Evolutionary conservation across 2,888 invertebrate species (phyloP).

Genomic region (Panzeria rudis): DNA sequence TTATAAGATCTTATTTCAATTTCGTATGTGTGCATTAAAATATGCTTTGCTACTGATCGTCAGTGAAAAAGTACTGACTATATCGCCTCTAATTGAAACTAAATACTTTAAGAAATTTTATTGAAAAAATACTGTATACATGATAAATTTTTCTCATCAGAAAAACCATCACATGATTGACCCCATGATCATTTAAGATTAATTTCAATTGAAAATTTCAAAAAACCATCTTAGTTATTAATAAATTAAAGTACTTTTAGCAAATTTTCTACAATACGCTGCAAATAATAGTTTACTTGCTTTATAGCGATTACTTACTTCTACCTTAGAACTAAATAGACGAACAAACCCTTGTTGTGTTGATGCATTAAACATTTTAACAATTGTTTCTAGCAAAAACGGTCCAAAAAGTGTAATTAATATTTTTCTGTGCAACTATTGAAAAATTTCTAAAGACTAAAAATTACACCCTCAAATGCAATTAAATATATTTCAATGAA

Average conservation of each 20-base stretch:
- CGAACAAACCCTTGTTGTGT: constrained; percentile 29
- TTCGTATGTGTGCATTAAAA: neutral
- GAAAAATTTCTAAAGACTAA: constrained; percentile 59
- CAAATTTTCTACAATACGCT: constrained; percentile 14
- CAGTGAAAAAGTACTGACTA: neutral
- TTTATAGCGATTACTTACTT: neutral
- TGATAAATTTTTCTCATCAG: neutral
- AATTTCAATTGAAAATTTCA: constrained; percentile 23
- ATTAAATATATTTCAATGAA: constrained; percentile 68
- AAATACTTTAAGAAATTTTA: neutral
- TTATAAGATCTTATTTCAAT: too few species aligned
- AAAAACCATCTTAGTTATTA: constrained; percentile 33
- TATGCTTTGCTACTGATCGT: neutral
- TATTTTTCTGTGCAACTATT: constrained; percentile 69
- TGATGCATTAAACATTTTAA: constrained; percentile 28
- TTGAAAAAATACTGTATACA: neutral
- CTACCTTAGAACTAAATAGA: constrained; percentile 40
- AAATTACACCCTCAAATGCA: constrained; percentile 72
- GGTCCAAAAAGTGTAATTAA: constrained; percentile 61
- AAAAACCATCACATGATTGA: neutral
- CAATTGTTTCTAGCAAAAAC: constrained; percentile 44
- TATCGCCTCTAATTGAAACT: too few species aligned
- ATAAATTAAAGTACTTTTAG: constrained; percentile 28
- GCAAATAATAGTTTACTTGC: constrained; percentile 40
- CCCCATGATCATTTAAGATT: constrained; percentile 20